Percentiles rank a stretch among this genome's conserved stretches.
Evolutionary conservation across 2,113 vertebrate species (phyloP).

Genomic region (Merops nubicus): DNA sequence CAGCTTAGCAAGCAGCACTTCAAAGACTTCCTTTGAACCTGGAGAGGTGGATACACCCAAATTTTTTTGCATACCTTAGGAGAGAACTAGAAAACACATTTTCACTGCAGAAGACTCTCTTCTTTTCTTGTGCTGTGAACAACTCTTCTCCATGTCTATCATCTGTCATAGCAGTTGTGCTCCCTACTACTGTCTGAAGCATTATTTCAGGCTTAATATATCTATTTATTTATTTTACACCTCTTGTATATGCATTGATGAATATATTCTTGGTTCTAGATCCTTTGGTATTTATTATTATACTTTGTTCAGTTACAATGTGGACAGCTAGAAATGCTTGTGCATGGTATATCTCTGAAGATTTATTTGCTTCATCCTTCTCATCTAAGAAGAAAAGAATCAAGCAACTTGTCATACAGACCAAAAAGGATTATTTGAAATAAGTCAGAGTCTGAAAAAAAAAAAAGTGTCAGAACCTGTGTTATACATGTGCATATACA

Average conservation of each 20-base stretch:
- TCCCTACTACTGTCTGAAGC: neutral
- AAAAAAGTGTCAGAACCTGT: neutral
- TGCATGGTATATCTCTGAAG: neutral
- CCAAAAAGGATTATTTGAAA: neutral
- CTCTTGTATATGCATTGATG: neutral
- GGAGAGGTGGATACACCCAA: neutral
- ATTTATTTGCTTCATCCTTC: neutral
- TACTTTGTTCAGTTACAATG: neutral
- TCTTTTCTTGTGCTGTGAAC: neutral
- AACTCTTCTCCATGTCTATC: neutral
- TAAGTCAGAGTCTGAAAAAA: neutral
- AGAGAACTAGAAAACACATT: neutral
- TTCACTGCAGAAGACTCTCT: neutral
- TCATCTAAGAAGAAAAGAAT: neutral
- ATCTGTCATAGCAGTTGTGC: neutral
- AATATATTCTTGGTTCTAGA: neutral
- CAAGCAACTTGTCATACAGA: neutral
- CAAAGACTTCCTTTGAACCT: slow-evolving; percentile 15
- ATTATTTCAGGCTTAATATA: slow-evolving; percentile 19
- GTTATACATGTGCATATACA: neutral
- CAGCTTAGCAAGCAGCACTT: neutral
- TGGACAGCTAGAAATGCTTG: neutral
- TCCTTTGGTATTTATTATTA: neutral
- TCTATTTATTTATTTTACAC: neutral
- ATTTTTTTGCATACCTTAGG: neutral